Base-by-base conservation (phyloP, 1,140 invertebrate species). In the Phymastichus coffea region DNA sequence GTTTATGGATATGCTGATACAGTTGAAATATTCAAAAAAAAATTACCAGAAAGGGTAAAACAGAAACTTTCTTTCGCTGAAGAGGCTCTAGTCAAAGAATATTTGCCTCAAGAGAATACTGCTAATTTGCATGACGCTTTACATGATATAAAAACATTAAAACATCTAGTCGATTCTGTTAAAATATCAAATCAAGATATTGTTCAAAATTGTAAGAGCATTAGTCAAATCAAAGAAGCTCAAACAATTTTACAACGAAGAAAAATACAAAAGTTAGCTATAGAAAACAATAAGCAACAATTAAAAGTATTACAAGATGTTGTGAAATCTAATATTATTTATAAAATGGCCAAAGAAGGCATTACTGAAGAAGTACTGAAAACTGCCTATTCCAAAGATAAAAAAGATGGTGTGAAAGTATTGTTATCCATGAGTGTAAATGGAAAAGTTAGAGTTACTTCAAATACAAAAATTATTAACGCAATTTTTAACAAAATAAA, bases 1-100 rank as follows among this genome's bases (percentile, higher is more conserved):
- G 49, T 38, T 20, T 35, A 38, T 9, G 30, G 49, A 15, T 52
- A 35, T 38, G 9, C 49, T 3, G 49, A 52, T 23, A 35, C 49
- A n/a, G 8, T 52, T 6, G 4, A 23, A 10, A 8, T 40, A 8
- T 40, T 40, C 6, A 17, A 40, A 40, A 40, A 17, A 40, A 4
- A 8, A 17, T n/a, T 40, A 40, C 38, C 38, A 12, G 17, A 40
- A 40, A 40, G 38, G 6, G 15, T 8, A 40, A 40, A 40, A n/a
- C 6, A 40, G 8, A 40, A 40, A 40, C 6, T 40, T 6, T 40
- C 17, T 8, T 40, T 8, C n/a, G 6, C 17, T 40, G 38, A n/a
- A 17, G 38, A 40, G 15, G 38, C 38, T 4, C 4, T 40, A 17
- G 38, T 40, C 4, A 40, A 40, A 40, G 17, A 40, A 40, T 40